Percentiles rank a stretch among this genome's conserved stretches.
Conservation (phyloP, 2,113 vertebrate species). For the Tupaia chinensis region DNA sequence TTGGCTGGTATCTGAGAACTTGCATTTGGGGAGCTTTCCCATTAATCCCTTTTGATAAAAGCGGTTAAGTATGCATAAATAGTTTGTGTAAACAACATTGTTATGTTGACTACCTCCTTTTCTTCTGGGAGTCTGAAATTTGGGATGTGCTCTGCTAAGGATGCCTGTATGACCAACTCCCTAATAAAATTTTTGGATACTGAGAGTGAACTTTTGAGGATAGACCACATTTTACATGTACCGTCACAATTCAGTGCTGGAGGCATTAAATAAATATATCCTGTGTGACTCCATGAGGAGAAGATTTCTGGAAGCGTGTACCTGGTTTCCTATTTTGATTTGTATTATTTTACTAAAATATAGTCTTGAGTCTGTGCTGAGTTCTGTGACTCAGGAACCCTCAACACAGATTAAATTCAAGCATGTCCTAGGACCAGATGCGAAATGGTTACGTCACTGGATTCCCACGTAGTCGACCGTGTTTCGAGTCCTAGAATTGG, state of each 20-base stretch:
- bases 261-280: conserved; percentile 16
- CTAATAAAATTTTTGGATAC: conserved; percentile 18
- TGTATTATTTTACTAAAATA: conserved; percentile 48
- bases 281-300: background rate
- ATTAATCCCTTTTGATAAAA: background rate
- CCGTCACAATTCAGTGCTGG: background rate
- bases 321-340: conserved; percentile 44
- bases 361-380: background rate
- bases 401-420: background rate
- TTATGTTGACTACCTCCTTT: background rate
- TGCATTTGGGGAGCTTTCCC: conserved; percentile 9
- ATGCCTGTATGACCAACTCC: background rate
- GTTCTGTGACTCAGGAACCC: background rate
- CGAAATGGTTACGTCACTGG: too few relatives aligned
- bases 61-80: background rate
- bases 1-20: conserved; percentile 23
- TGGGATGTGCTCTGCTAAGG: conserved; percentile 5
- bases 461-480: too few relatives aligned
- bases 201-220: background rate
- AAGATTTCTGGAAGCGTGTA: conserved; percentile 13
- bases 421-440: background rate
- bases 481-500: too few relatives aligned
- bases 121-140: conserved; percentile 32
- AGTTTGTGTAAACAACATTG: conserved; percentile 4
- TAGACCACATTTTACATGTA: conserved; percentile 2